Evolutionary conservation across 2,797 vertebrate species (phyloP).

Genomic region (Cynopterus sphinx): DNA sequence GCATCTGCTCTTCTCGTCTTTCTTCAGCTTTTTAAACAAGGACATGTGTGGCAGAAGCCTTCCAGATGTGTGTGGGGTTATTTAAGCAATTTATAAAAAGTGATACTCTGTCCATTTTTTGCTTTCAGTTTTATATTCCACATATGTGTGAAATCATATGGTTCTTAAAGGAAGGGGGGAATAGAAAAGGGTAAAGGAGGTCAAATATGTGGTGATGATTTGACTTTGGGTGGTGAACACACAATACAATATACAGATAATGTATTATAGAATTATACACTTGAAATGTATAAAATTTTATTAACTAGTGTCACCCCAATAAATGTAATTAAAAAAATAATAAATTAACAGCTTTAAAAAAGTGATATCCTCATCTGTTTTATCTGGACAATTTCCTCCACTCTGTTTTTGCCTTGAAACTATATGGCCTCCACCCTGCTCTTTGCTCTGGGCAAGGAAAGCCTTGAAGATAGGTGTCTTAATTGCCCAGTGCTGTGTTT

Average conservation of each 20-base stretch:
- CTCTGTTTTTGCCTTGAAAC: constrained; percentile 21
- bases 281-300: no score
- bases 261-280: no score
- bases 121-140: no score
- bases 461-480: neutral
- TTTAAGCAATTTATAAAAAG: neutral
- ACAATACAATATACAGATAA: no score
- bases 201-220: no score
- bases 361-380: neutral
- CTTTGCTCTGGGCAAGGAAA: constrained; percentile 43
- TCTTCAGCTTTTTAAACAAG: neutral
- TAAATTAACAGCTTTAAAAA: neutral
- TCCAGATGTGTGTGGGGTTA: neutral
- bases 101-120: neutral
- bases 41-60: neutral
- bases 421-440: neutral
- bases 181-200: no score
- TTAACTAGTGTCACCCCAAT: no score
- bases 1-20: neutral
- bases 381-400: constrained; percentile 22
- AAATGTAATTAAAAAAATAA: no score
- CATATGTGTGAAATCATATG: no score
- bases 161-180: no score
- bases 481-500: constrained; percentile 8
- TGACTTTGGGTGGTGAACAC: no score